Evolutionary conservation across 1,140 invertebrate species (phyloP).

Genomic region (Ridgeia piscesae): DNA sequence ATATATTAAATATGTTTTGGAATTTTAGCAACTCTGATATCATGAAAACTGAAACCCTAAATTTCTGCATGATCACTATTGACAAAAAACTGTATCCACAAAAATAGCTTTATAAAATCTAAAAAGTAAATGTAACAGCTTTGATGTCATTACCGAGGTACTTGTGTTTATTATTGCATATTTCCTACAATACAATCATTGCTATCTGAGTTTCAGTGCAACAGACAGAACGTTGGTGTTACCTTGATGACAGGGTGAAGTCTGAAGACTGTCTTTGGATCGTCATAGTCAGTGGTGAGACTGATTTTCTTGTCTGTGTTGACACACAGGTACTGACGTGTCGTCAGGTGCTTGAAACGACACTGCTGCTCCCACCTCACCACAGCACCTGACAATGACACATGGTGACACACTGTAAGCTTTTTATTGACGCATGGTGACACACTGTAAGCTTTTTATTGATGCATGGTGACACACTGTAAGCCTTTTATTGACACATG

Average conservation of each 20-base stretch:
- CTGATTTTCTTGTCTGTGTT: constrained; percentile 22
- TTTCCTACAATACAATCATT: background rate
- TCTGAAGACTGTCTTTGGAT: constrained; percentile 34
- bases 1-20: background rate
- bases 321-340: constrained; percentile 28
- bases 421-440: background rate
- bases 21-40: background rate
- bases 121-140: background rate
- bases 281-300: constrained; percentile 24
- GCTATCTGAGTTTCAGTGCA: background rate
- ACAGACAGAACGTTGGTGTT: background rate
- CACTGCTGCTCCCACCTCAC: constrained; percentile 35
- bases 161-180: background rate
- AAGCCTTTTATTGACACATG: background rate
- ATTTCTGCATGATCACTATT: background rate
- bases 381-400: constrained; percentile 21
- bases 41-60: background rate
- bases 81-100: no score
- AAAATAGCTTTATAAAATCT: background rate
- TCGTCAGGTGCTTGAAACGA: constrained; percentile 31
- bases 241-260: constrained; percentile 33
- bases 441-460: background rate
- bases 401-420: background rate
- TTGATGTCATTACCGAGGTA: background rate
- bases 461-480: background rate